Percentiles rank a stretch among this genome's conserved stretches.
phyloP scores from a whole-genome alignment of 2,888 invertebrate genomes.

The Metellina segmentata region DNA sequence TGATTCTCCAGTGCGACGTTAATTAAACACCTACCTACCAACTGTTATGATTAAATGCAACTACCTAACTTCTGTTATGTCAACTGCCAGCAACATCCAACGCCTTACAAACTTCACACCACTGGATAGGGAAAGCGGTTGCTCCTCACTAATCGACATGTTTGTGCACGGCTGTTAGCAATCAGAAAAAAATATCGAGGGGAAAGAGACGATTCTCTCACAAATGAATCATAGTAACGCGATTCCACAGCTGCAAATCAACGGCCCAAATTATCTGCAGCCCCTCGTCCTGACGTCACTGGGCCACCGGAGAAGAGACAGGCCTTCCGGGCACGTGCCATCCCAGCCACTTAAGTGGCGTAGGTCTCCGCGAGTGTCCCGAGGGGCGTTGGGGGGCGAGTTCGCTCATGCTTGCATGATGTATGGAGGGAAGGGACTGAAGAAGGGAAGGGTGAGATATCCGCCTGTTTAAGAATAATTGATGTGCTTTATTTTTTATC shows the following conservation, averaged over 20 bases:
- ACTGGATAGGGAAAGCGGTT: too few species aligned
- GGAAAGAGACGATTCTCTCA: not conserved
- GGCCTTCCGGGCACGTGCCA: slow-evolving; percentile 31
- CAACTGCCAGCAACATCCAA: too few species aligned
- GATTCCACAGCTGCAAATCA: slow-evolving; percentile 56
- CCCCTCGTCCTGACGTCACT: slow-evolving; percentile 43
- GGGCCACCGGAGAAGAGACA: not conserved
- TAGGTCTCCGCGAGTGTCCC: slow-evolving; percentile 23
- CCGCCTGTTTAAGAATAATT: slow-evolving; percentile 46
- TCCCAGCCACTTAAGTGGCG: slow-evolving; percentile 45
- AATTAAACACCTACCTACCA: too few species aligned
- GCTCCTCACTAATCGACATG: too few species aligned
- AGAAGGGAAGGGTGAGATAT: slow-evolving; percentile 18
- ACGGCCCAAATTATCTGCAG: slow-evolving; percentile 40
- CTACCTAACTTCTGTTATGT: too few species aligned
- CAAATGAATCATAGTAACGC: slow-evolving; percentile 51
- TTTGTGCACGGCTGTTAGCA: too few species aligned
- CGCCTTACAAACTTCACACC: too few species aligned
- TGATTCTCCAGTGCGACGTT: too few species aligned
- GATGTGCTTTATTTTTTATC: slow-evolving; percentile 45
- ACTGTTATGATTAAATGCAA: too few species aligned
- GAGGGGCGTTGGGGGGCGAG: slow-evolving; percentile 30
- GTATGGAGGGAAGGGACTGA: slow-evolving; percentile 13
- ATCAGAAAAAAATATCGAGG: too few species aligned
- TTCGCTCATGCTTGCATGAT: slow-evolving; percentile 52